Evolutionary conservation across 2,797 vertebrate species (phyloP).

Genomic region (Podarcis lilfordi): DNA sequence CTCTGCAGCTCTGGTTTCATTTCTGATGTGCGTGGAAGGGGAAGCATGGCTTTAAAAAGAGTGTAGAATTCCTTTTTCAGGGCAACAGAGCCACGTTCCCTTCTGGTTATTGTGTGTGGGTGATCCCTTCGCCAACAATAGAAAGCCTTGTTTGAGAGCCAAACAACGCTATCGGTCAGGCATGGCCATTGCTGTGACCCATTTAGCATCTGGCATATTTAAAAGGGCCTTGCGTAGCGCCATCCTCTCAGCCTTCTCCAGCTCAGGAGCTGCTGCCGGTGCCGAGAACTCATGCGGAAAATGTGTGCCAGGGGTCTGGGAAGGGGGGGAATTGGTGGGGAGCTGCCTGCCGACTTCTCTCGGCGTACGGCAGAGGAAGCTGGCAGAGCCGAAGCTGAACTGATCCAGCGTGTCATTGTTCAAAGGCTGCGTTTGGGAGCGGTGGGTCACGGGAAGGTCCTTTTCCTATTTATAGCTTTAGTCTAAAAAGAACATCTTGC

Average conservation of each 20-base stretch:
- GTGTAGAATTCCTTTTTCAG: background rate
- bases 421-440: background rate
- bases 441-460: background rate
- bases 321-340: background rate
- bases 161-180: conserved; percentile 35
- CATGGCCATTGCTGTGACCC: conserved; percentile 60
- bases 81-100: conserved; percentile 2
- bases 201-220: conserved; percentile 53
- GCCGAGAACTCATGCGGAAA: background rate
- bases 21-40: background rate
- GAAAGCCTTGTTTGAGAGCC: conserved; percentile 61
- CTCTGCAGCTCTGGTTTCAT: background rate
- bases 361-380: background rate
- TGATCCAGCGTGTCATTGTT: background rate
- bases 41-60: background rate
- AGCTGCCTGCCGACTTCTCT: background rate
- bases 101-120: conserved; percentile 17
- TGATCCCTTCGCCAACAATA: conserved; percentile 55
- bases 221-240: conserved; percentile 15
- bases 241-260: background rate
- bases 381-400: background rate
- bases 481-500: background rate
- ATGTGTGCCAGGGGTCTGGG: background rate
- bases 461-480: conserved; percentile 10
- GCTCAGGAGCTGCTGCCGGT: background rate